Percentiles rank a stretch among this genome's conserved stretches.
These are phyloP conservation scores for Siderastrea radians DNA, from an alignment of 92 coral and sea anemone species.

Conservation along the genomic window DNA sequence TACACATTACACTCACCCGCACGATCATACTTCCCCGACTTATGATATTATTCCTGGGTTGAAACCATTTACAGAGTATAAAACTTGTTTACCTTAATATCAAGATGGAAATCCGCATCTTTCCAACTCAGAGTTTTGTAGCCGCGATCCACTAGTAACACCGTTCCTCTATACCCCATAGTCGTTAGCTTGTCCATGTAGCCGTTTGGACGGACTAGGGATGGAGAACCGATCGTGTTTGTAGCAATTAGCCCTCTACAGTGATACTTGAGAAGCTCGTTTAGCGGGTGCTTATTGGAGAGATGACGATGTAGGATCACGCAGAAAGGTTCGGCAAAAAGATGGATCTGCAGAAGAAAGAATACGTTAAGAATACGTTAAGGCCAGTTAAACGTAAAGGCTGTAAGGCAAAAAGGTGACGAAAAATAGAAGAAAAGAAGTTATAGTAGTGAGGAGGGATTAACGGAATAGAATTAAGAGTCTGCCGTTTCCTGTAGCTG, in stretches of 20 bases:
- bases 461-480: no score
- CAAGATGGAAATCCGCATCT: conserved; percentile 76
- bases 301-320: conserved; percentile 65
- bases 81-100: conserved; percentile 60
- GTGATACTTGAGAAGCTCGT: conserved; percentile 73
- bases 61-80: background rate
- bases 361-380: background rate
- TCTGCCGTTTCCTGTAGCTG: no score
- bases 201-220: conserved; percentile 52
- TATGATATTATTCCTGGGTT: no score
- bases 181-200: conserved; percentile 81
- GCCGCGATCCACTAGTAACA: conserved; percentile 60
- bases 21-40: no score
- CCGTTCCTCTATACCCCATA: conserved; percentile 78
- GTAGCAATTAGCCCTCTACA: conserved; percentile 78
- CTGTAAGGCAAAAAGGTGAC: background rate
- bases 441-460: no score
- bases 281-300: conserved; percentile 72
- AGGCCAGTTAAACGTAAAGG: background rate
- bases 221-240: conserved; percentile 78
- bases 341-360: conserved; percentile 48
- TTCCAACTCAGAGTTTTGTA: conserved; percentile 76
- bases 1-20: no score
- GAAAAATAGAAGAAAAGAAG: background rate
- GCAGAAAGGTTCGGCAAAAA: conserved; percentile 72